A percentile compares a stretch with the other conserved stretches of the same genome.
Conservation (phyloP, 2,888 invertebrate genomes). For the Fragum fragum region DNA sequence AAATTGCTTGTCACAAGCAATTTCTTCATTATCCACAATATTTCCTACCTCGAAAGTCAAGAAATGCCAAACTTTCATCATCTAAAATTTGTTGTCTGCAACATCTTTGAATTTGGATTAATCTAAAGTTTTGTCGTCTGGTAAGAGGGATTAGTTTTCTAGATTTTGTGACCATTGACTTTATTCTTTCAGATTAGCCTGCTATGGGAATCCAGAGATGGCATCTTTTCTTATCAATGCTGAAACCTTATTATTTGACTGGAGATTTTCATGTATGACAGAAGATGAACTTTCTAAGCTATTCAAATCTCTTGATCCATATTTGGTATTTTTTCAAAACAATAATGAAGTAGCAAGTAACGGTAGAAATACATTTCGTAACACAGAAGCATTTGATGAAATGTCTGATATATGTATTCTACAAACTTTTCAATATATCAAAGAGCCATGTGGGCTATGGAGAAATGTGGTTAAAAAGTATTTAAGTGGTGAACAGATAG, state of each 20-base stretch:
- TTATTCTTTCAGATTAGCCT: slow-evolving; percentile 71
- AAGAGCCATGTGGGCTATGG: slow-evolving; percentile 56
- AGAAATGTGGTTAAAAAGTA: slow-evolving; percentile 66
- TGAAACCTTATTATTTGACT: slow-evolving; percentile 77
- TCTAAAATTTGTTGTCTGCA: no score
- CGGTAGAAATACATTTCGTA: not conserved
- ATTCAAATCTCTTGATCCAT: slow-evolving; percentile 58
- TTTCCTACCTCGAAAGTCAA: no score
- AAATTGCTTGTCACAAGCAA: no score
- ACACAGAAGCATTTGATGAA: not conserved
- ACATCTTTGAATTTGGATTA: no score
- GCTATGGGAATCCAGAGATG: slow-evolving; percentile 69
- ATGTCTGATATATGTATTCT: slow-evolving; percentile 29
- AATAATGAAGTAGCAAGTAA: not conserved
- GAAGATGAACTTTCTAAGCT: slow-evolving; percentile 72
- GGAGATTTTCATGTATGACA: slow-evolving; percentile 77
- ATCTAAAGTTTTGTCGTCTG: no score
- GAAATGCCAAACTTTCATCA: no score
- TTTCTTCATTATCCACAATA: no score
- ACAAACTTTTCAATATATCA: slow-evolving; percentile 48
- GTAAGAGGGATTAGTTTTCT: no score
- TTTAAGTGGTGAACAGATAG: slow-evolving; percentile 57
- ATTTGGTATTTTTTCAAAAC: not conserved
- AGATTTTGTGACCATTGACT: no score
- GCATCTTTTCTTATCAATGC: slow-evolving; percentile 73